phyloP scores from a whole-genome alignment of 2,888 invertebrate genomes.

The Villa cingulata region DNA sequence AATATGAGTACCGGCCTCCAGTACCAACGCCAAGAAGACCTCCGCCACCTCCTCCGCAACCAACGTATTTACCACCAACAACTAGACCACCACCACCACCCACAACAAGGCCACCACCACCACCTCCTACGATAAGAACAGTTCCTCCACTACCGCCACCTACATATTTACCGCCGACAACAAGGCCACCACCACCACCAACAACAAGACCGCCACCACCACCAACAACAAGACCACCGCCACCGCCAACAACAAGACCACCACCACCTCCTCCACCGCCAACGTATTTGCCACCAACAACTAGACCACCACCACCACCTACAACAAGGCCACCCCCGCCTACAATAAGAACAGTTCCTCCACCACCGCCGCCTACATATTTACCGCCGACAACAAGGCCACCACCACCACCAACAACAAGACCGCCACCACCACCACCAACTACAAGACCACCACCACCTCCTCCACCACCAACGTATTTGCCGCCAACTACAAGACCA shows the following conservation, averaged over 20 bases:
- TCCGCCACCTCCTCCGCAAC: background rate
- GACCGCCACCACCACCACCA: background rate
- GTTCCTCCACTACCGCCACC: no score
- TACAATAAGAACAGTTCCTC: constrained; percentile 24
- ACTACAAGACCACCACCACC: background rate
- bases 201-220: background rate
- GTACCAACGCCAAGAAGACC: background rate
- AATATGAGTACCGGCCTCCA: no score
- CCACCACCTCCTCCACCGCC: background rate
- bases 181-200: background rate
- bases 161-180: background rate
- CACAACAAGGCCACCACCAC: background rate
- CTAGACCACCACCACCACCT: background rate
- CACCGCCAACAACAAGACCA: background rate
- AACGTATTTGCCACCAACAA: background rate
- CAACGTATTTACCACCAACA: background rate
- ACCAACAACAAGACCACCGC: background rate
- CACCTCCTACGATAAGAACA: no score
- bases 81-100: background rate
- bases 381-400: background rate
- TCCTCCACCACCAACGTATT: background rate
- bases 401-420: background rate
- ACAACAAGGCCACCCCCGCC: background rate
- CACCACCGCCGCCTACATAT: background rate
- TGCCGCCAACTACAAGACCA: background rate